These are phyloP conservation scores for Gortyna flavago DNA, from an alignment of 2,888 invertebrate genomes.

Conservation along the genomic window DNA sequence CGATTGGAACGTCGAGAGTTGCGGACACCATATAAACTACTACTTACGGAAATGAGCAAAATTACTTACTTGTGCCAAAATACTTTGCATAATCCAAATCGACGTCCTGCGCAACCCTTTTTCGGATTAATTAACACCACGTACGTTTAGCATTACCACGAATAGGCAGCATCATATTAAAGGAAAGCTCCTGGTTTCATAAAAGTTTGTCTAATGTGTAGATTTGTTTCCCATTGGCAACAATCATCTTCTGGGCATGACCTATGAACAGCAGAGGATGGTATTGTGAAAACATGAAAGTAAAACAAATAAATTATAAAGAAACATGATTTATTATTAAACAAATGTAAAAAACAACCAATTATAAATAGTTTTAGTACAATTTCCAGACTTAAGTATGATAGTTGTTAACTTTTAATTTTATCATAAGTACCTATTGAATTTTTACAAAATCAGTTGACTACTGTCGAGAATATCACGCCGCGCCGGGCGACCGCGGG, in stretches of 20 bases:
- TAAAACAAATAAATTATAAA: neutral
- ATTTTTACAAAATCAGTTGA: too few species aligned
- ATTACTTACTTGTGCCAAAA: neutral
- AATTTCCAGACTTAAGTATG: neutral
- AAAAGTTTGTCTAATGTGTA: neutral
- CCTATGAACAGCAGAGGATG: neutral
- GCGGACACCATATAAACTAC: too few species aligned
- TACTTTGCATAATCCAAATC: neutral
- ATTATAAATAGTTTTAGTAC: slow-evolving; percentile 24
- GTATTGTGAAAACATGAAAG: neutral
- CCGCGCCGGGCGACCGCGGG: too few species aligned
- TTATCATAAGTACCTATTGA: too few species aligned
- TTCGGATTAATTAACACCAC: neutral
- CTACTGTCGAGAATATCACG: too few species aligned
- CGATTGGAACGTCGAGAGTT: too few species aligned
- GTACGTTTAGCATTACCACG: neutral
- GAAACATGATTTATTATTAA: slow-evolving; percentile 45
- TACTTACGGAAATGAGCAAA: too few species aligned
- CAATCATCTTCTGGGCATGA: neutral
- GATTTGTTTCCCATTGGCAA: neutral
- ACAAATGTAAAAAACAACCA: slow-evolving; percentile 37
- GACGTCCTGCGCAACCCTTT: neutral
- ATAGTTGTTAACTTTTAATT: neutral
- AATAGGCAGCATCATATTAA: too few species aligned
- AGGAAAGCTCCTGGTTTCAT: neutral